Percentiles rank a stretch among this genome's conserved stretches.
Evolutionary conservation across 2,113 vertebrate species (phyloP).

Genomic region (Sphaerodactylus townsendi): DNA sequence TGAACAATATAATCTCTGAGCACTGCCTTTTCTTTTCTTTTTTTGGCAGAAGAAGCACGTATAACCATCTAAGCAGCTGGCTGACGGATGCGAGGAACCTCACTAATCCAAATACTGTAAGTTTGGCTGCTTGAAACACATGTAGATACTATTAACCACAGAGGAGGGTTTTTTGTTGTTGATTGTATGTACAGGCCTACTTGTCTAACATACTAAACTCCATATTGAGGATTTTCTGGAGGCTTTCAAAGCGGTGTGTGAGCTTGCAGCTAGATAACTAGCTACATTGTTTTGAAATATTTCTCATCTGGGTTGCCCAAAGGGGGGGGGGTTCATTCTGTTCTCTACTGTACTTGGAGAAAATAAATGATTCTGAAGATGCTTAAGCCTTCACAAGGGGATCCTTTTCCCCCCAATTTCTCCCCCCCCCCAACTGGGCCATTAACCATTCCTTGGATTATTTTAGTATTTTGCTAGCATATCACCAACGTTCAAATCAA

Average conservation of each 20-base stretch:
- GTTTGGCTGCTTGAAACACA: conserved; percentile 53
- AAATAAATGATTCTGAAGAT: not conserved
- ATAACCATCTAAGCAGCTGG: conserved; percentile 99
- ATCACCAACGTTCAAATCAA: too few species aligned
- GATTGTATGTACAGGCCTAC: too few species aligned
- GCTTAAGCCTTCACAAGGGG: too few species aligned
- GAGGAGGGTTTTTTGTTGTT: too few species aligned
- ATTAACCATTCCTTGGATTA: too few species aligned
- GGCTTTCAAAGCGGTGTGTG: not conserved
- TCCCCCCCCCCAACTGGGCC: too few species aligned
- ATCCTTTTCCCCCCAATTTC: too few species aligned
- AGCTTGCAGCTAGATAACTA: not conserved
- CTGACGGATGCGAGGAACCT: conserved; percentile 97
- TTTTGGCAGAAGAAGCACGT: conserved; percentile 91
- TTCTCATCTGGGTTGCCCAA: not conserved
- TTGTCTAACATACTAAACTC: not conserved
- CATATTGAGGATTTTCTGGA: too few species aligned
- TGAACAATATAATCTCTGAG: too few species aligned
- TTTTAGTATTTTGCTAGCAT: too few species aligned
- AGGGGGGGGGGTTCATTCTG: not conserved
- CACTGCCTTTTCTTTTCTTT: not conserved
- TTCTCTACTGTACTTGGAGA: not conserved
- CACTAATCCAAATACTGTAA: conserved; percentile 99
- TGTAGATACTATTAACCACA: not conserved
- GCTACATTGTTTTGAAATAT: not conserved